A percentile compares a stretch with the other conserved stretches of the same genome.
These are phyloP conservation scores for Ptychoptera albimana DNA, from an alignment of 2,888 invertebrate genomes.

Conservation along the genomic window DNA sequence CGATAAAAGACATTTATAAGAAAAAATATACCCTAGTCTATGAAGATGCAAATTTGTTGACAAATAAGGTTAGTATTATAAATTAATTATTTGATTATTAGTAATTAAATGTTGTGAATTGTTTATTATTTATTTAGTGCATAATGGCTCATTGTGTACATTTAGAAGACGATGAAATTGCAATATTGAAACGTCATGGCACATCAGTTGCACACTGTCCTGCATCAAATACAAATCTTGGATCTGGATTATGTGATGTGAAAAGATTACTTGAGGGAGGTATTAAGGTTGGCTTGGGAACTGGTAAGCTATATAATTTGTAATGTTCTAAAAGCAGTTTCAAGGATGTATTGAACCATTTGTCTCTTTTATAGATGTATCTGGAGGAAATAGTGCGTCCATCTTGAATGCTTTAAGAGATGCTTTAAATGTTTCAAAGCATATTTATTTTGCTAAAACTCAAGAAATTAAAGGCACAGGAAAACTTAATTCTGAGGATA, in stretches of 20 bases:
- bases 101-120: constrained; percentile 1
- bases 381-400: constrained; percentile 64
- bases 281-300: constrained; percentile 68
- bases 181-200: constrained; percentile 39
- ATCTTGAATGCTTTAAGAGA: constrained; percentile 60
- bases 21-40: constrained; percentile 61
- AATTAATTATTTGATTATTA: neutral
- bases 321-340: no score
- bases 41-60: constrained; percentile 53
- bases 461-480: constrained; percentile 21
- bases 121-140: constrained; percentile 25
- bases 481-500: constrained; percentile 6
- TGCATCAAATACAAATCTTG: constrained; percentile 64
- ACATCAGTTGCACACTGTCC: constrained; percentile 74
- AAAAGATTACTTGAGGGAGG: constrained; percentile 42
- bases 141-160: constrained; percentile 76
- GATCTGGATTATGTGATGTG: constrained; percentile 70
- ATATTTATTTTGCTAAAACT: constrained; percentile 38
- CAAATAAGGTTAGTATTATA: constrained; percentile 42
- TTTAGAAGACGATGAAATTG: constrained; percentile 51
- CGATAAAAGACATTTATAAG: constrained; percentile 38
- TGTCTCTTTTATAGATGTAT: constrained; percentile 43
- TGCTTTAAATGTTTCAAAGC: constrained; percentile 56
- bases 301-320: constrained; percentile 38
- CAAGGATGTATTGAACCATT: no score